Base-by-base conservation (phyloP, 2,888 invertebrate species). In the Melanostoma mellinum region DNA sequence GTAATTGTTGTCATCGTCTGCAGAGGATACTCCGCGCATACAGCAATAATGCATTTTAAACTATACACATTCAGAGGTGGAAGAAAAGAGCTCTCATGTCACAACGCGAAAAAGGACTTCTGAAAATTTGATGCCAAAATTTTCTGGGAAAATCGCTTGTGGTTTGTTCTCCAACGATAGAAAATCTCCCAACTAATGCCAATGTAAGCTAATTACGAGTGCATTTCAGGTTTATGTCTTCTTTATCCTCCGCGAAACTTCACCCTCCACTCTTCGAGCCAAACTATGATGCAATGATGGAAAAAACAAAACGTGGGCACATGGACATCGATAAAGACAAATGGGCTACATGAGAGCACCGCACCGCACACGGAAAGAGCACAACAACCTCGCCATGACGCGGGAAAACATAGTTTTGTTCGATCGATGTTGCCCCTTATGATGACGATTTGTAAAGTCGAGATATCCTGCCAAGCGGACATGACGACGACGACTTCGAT, bases 371-470 rank as follows among this genome's bases (percentile, higher is more conserved):
- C 63, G 71, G 72, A 44, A 72, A 65, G 20, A 20, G 60, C 60
- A 53, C 42, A 65, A 55, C 44, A 73, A 42, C 20, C 60, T 33
- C 48, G 20, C 33, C 44, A 36, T 20, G 50, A 58, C 38, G 60
- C 55, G 52, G 67, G 60, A 68, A 55, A 56, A 48, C 4, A 63
- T n/a, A 9, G 50, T 63, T 63, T 9, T 20, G 48, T 77, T 65
- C 40, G 35, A 33, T 20, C 65, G 50, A 79, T 84, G 84, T 84
- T 79, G 44, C 65, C 79, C 9, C 79, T 79, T 79, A 84, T 84
- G 74, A 79, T 52, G 79, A 74, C 84, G 58, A 84, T 84, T 84
- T 84, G 84, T 79, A 79, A 79, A 30, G 40, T 61, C 30, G 67
- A 55, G 79, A 60, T 6, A 75, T 84, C 79, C 79, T 71, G 74